Evolutionary conservation across 2,113 vertebrate species (phyloP), one percentile per base, ranked within the genome.

Genomic region (Peucedramus taeniatus): DNA sequence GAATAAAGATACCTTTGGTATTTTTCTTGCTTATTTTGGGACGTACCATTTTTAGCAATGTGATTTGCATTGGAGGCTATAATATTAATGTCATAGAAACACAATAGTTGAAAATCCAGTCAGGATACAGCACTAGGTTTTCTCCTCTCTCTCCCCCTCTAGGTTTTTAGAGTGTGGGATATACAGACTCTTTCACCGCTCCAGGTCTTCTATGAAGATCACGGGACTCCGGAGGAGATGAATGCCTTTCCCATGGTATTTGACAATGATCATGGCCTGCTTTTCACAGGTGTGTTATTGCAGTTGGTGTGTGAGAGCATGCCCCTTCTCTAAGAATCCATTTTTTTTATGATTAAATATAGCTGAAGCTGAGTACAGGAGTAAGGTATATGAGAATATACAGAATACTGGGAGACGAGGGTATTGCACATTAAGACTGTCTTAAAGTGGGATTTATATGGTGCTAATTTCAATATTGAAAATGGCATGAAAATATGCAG

Each of bases 161-260:
- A 98, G 98, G 87, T 98, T 79, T 98, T 97, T 83, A 96, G 97
- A 44, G 97, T 98, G 16, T 98, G 98, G 97, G 97, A 98, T 85
- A 93, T 98, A 88, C 96, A 98, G 83, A 97, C 97, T 13, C 97
- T 98, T 82, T 97, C 98, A 18, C 71, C 97, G 0, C 63, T 98
- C 39, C 98, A 98, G 90, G 93, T 98, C 44, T 98, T 98, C 86
- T 91, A 96, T 3, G 97, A 98, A 56, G 89, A 50, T 63, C 96
- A 98, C 33, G 93, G 85, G 21, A 97, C 81, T 40, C 97, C 95
- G 35, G 97, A 81, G 92, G 97, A 98, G 61, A 65, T 96, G 84
- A 95, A 97, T 61, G 94, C 94, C 64, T 97, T 96, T 66, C 90
- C 95, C 11, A 97, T 98, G 97, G 17, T 97, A 23, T 98, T 98